Evolutionary conservation across 2,888 invertebrate genomes (phyloP), one percentile per base, ranked within the genome.

Genomic region (Heliconius ismenius): DNA sequence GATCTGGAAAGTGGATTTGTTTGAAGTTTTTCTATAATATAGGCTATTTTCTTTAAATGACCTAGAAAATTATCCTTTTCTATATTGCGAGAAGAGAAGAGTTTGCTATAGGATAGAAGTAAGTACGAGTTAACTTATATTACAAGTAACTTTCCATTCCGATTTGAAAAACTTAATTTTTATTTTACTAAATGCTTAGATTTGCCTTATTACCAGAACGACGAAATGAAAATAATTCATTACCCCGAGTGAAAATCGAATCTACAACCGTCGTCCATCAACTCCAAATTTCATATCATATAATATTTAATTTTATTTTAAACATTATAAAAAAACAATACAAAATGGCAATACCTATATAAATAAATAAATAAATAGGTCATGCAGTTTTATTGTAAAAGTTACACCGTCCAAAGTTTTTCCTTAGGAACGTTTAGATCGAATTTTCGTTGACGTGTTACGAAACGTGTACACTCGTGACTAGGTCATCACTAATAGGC

Each of bases 341-440:
- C 39, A 73, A 62, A 62, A 60, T 24, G 36, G 72, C 58, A 72
- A 58, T 58, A 24, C 60, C 39, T 28, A 18, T 24, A 26, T 11
- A 62, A 68, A 67, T 70, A 77, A 74, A 67, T 70, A 77, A 74
- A 70, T 77, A 77, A 77, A 77, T 77, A 60, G 77, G 70, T 74
- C 74, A 74, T 74, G 73, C 77, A 62, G 36, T 79, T 76, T 75
- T 77, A 77, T 79, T 77, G 75, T 77, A n/a, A 75, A 77, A 79
- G 36, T 79, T 79, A 62, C 64, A 65, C 73, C 64, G 64, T 68
- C 64, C 43, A 69, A 75, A 75, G 75, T 78, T 76, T 67, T 60
- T 60, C 43, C 67, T 73, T 77, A 75, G 64, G 70, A 75, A 73
- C 62, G 70, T 74, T 75, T 72, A 75, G 65, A 77, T 77, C 70